Percentiles rank a stretch among this genome's conserved stretches.
These are phyloP conservation scores for Teleogryllus occipitalis DNA, from an alignment of 1,140 invertebrate species.

Conservation along the genomic window DNA sequence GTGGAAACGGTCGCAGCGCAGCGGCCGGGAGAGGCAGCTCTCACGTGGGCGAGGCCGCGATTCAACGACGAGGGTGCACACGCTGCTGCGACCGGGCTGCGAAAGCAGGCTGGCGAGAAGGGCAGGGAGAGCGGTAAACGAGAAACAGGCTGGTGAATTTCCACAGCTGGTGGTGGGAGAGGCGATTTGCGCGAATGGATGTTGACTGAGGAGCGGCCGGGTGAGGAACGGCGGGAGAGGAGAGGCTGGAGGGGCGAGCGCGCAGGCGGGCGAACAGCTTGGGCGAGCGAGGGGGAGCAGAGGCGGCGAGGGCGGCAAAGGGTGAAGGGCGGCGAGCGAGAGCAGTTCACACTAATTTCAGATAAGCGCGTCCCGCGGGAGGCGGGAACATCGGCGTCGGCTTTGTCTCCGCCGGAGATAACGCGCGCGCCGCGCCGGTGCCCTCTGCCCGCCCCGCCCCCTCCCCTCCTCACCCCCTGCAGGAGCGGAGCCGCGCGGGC, in stretches of 20 bases:
- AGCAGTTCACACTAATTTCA: constrained; percentile 16
- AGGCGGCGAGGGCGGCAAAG: constrained; percentile 2
- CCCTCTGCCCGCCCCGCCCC: too few relatives aligned
- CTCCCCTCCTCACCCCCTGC: too few relatives aligned
- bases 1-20: too few relatives aligned
- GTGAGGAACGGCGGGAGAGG: background rate
- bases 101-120: too few relatives aligned
- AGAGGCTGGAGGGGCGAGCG: background rate
- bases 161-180: background rate
- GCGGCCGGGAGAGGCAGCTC: too few relatives aligned
- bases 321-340: background rate
- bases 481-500: too few relatives aligned
- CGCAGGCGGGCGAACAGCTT: background rate
- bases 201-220: background rate
- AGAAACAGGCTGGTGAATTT: too few relatives aligned
- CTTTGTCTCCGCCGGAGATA: constrained; percentile 9
- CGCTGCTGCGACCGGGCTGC: too few relatives aligned
- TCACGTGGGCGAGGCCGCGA: too few relatives aligned
- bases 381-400: constrained; percentile 1
- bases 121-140: too few relatives aligned
- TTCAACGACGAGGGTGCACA: too few relatives aligned
- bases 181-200: background rate
- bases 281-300: background rate
- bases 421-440: background rate
- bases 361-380: constrained; percentile 14